Percentiles rank a stretch among this genome's conserved stretches.
Conservation (phyloP, 1,140 invertebrate genomes). For the Nasonia vitripennis region DNA sequence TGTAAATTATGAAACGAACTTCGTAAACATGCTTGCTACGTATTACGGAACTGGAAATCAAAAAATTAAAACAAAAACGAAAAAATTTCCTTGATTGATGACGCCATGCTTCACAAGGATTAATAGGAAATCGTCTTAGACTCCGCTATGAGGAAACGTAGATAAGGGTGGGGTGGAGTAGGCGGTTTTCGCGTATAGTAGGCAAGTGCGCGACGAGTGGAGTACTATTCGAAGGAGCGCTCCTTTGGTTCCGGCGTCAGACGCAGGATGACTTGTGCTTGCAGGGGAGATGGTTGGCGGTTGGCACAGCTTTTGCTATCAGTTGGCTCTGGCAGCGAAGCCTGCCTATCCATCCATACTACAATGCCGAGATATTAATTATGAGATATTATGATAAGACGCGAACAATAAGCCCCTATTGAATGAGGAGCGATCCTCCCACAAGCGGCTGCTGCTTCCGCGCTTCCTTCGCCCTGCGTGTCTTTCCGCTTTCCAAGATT, state of each 20-base stretch:
- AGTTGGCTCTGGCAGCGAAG: conserved; percentile 72
- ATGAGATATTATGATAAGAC: conserved; percentile 76
- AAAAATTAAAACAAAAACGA: too few species aligned
- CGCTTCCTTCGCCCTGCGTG: conserved; percentile 52
- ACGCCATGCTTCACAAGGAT: conserved; percentile 24
- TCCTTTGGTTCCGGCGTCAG: conserved; percentile 63
- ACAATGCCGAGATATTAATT: conserved; percentile 76
- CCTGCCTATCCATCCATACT: conserved; percentile 74
- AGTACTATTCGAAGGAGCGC: conserved; percentile 59
- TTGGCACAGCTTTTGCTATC: conserved; percentile 71
- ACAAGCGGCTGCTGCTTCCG: conserved; percentile 53
- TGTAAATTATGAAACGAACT: too few species aligned
- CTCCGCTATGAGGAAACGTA: conserved; percentile 1
- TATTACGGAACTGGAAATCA: too few species aligned
- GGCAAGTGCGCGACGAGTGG: conserved; percentile 46
- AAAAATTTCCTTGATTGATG: too few species aligned
- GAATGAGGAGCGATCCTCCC: conserved; percentile 71
- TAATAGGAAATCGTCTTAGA: conserved; percentile 54
- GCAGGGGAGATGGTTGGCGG: conserved; percentile 53
- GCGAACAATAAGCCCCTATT: conserved; percentile 75
- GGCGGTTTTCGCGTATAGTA: conserved; percentile 53
- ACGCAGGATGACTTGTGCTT: conserved; percentile 59
- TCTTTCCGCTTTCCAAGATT: conserved; percentile 53
- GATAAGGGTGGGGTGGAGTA: not conserved
- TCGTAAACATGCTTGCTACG: too few species aligned